Evolutionary conservation across 2,888 invertebrate species (phyloP).

Genomic region (Iphiclides podalirius): DNA sequence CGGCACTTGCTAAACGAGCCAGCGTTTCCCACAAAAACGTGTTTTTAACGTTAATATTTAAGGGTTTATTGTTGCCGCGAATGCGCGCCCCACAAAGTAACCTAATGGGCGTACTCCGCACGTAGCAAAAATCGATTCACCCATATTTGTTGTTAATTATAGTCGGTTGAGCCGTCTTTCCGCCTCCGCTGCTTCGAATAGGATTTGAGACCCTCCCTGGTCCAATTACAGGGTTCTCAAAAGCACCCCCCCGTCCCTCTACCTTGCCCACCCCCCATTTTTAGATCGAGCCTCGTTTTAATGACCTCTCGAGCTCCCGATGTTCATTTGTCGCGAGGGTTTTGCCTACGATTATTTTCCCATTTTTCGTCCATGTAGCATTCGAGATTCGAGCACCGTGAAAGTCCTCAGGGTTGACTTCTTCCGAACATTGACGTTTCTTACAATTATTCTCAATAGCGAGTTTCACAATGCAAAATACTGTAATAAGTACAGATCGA

Average conservation of each 20-base stretch:
- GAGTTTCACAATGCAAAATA: not conserved
- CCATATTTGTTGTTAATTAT: constrained; percentile 81
- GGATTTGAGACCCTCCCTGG: constrained; percentile 77
- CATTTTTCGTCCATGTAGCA: constrained; percentile 55
- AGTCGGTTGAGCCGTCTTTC: constrained; percentile 76
- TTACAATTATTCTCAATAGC: constrained; percentile 29
- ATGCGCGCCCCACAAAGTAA: constrained; percentile 63
- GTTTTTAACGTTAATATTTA: constrained; percentile 66
- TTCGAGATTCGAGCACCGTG: constrained; percentile 50
- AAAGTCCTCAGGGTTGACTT: constrained; percentile 40
- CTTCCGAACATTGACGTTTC: constrained; percentile 32
- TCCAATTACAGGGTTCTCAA: constrained; percentile 78
- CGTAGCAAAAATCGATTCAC: constrained; percentile 70
- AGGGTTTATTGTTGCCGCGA: constrained; percentile 66
- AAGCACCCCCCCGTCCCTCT: too few species aligned
- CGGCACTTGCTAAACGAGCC: constrained; percentile 69
- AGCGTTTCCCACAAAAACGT: constrained; percentile 70
- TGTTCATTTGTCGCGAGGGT: constrained; percentile 78
- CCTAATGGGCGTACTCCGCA: constrained; percentile 58
- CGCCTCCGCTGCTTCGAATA: constrained; percentile 74
- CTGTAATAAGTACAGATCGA: constrained; percentile 3
- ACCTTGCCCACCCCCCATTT: constrained; percentile 64
- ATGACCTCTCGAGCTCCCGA: constrained; percentile 77
- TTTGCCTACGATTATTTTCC: constrained; percentile 71
- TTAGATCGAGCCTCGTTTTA: constrained; percentile 77